Base-by-base conservation (phyloP, 1,140 invertebrate species). In the Lasioglossum baleicum region DNA sequence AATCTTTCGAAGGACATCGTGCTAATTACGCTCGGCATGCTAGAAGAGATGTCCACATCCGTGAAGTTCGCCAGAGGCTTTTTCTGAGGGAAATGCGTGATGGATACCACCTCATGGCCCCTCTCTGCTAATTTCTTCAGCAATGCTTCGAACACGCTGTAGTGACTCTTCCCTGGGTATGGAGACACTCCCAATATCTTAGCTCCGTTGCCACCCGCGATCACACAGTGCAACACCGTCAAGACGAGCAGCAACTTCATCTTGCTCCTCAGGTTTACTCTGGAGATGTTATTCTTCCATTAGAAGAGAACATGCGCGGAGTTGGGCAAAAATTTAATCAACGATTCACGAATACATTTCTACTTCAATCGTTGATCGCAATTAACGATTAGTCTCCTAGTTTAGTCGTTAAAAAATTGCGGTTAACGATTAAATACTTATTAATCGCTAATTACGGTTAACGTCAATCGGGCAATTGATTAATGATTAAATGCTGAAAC, bases 81-180 rank as follows among this genome's bases (percentile, higher is more conserved):
- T 15, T 70, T 80, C 11, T 70, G 72, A 44, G 80, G 64, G 44
- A 85, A 83, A 51, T 80, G 44, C 22, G 72, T 65, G 20, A 86
- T 67, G 11, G 68, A 67, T 17, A 82, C 61, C n/a, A 80, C 69
- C 44, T 82, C 69, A 60, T 85, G 83, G 51, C 83, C 83, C 13
- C 69, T 77, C 20, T 77, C 53, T 2, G 72, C 61, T 17, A 83
- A 64, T 8, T 63, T 72, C 58, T 80, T 85, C 75, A 79, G 20
- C 35, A 79, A 13, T 11, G 67, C 67, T 42, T 85, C 74, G 51
- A 65, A 75, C 26, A 85, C 67, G 35, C 8, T 61, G 22, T 79
- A 86, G 48, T 86, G 71, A 58, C 80, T 82, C 61, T 65, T 84
- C 8, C n/a, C 22, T n/a, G 48, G 31, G 13, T 40, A 58, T n/a